Evolutionary conservation across 2,797 vertebrate species (phyloP), one percentile per base, ranked within the genome.

Genomic region (Enteromius fasciolatus): DNA sequence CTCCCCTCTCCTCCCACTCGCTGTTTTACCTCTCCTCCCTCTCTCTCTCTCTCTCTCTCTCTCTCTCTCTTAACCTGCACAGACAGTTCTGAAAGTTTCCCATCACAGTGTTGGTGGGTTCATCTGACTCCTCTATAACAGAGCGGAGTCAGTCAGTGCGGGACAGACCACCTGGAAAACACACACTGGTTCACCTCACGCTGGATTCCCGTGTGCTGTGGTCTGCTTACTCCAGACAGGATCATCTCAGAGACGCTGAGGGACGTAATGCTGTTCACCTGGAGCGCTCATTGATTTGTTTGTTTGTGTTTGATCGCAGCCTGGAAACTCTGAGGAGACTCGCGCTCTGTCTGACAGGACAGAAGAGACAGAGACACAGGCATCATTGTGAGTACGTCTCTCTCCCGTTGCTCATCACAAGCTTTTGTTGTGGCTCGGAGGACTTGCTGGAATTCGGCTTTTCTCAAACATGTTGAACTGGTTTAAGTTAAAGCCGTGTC

Each of bases 51-150:
- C 72, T 87, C 73, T 68, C 83, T 82, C 84, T 78, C 78, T 85
- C 82, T 61, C 76, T 84, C 80, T 81, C 72, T 83, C 78, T 61
- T 82, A 83, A 92, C 90, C 91, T 90, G 86, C 90, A 83, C 86
- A 90, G 90, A 89, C 91, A 90, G 89, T 85, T 90, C 86, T 91
- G 91, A 90, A 87, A 89, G 86, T 84, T 78, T 91, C 87, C 89
- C 91, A 90, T 93, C 93, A 93, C 89, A 91, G 39, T 78, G 78
- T 86, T 84, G 81, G 86, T 84, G 46, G 77, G 83, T 81, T 81
- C 83, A 83, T 79, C 84, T 79, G 87, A 85, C 76, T 80, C 86
- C 70, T 83, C 85, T 89, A 86, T 88, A 87, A 90, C 87, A 83
- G 83, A 69, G 87, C 78, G 61, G 72, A 87, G 84, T 83, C 64